Evolutionary conservation across 2,113 vertebrate species (phyloP), one percentile per base, ranked within the genome.

Genomic region (Rhizomys pruinosus): DNA sequence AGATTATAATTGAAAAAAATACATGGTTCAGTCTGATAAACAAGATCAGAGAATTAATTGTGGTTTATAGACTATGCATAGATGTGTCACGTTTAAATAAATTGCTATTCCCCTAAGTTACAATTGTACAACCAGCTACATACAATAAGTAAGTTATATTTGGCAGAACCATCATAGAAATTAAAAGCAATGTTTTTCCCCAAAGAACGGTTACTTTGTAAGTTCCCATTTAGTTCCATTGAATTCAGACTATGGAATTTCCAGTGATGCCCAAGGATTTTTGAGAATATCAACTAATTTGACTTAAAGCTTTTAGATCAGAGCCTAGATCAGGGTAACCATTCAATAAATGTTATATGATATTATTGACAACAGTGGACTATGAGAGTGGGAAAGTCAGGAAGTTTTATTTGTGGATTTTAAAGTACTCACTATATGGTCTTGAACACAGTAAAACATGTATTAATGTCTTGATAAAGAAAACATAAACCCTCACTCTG

Each of bases 31-130:
- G 59, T 73, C 52, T 93, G 78, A 72, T 93, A 81, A 95, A 92
- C 47, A 89, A 92, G 71, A 94, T 84, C 64, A 84, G 42, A 66
- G 27, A 23, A 63, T 74, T 59, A 81, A 44, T 47, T 94, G 42
- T 94, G 89, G 77, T 91, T 92, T 61, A 84, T 3, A 69, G 87
- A 88, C 47, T 57, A 68, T 69, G 64, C 61, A 80, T 44, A 92
- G 13, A 94, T 66, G 66, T 71, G 68, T 71, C 87, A 73, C 34
- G 77, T 73, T 94, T 81, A 95, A 95, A 88, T 87, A 90, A 72
- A 73, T 7, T 71, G 64, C 63, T 71, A 27, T 92, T 94, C 71
- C 76, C 64, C 59, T 82, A 71, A 82, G 73, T 89, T 76, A 74
- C 9, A 91, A 94, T 73, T 86, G 39, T 91, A 84, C 73, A 85